Base-by-base conservation (phyloP, 2,888 invertebrate genomes). In the Ditula angustiorana region DNA sequence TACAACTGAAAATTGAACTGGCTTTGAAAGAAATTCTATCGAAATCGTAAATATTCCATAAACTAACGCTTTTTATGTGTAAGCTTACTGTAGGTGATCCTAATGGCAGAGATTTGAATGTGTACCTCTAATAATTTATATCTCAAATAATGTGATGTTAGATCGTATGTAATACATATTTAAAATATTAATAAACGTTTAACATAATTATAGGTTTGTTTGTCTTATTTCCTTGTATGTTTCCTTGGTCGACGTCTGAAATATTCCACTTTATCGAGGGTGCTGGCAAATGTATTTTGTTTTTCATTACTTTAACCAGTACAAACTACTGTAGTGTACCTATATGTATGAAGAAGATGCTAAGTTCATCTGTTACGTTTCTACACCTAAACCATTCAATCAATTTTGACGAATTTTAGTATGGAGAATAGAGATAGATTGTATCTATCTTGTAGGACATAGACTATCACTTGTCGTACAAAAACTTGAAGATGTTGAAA, bases 1-100 rank as follows among this genome's bases (percentile, higher is more conserved):
- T 96, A 69, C 94, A 95, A 67, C 85, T 96, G n/a, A 94, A 95
- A 77, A 95, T 96, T 57, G 95, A 96, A 74, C 80, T 96, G 41
- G 94, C 94, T 41, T 93, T 94, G 86, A 94, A 94, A 67, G 94
- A 94, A 75, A 92, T 93, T 68, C 74, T 92, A 37, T 92, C 89
- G 0, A 90, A 90, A 70, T 89, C 89, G 1, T 89, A 87, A 74
- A 57, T 61, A 19, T 58, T 63, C 47, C 46, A 56, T 49, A 35
- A 8, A 37, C 5, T 11, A n/a, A 59, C 50, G 41, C 26, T 44
- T 24, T 35, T 52, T 49, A 62, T 41, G 7, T 62, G 4, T 55
- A 47, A 56, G 62, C 55, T 53, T 41, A 52, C 21, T 53, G 35
- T 64, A 62, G 50, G 44, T 41, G 24, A 52, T 64, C 58, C 58